Conservation (phyloP, 2,888 invertebrate species). For the Empis stercorea region DNA sequence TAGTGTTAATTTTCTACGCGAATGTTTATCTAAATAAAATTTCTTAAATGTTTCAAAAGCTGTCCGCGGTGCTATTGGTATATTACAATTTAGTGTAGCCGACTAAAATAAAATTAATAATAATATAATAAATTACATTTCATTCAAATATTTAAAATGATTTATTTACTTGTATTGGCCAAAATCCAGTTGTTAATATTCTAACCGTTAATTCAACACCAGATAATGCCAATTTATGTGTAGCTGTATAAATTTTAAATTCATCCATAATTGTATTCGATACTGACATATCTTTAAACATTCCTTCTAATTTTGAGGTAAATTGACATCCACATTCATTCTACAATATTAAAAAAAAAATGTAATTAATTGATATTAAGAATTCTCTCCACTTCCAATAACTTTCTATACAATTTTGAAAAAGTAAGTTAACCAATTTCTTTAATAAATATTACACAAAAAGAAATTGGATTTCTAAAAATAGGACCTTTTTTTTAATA, state of each 20-base stretch:
- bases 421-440: no score
- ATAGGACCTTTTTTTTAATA: no score
- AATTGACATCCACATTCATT: conserved; percentile 99
- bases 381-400: no score
- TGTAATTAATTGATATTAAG: no score
- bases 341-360: conserved; percentile 46
- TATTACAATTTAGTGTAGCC: conserved; percentile 87
- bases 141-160: neutral
- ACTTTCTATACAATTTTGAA: no score
- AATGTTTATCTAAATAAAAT: conserved; percentile 96
- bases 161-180: conserved; percentile 72
- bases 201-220: conserved; percentile 93
- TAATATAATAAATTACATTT: neutral
- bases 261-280: conserved; percentile 98
- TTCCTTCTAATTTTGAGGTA: conserved; percentile 98
- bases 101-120: conserved; percentile 35
- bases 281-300: conserved; percentile 99
- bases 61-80: conserved; percentile 78
- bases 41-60: conserved; percentile 93
- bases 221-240: conserved; percentile 57
- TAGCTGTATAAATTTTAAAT: conserved; percentile 81
- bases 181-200: conserved; percentile 97
- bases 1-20: conserved; percentile 89
- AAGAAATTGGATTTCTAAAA: no score
- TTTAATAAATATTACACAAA: no score